Base-by-base conservation (phyloP, 2,888 invertebrate genomes). In the Nomada ruficornis region DNA sequence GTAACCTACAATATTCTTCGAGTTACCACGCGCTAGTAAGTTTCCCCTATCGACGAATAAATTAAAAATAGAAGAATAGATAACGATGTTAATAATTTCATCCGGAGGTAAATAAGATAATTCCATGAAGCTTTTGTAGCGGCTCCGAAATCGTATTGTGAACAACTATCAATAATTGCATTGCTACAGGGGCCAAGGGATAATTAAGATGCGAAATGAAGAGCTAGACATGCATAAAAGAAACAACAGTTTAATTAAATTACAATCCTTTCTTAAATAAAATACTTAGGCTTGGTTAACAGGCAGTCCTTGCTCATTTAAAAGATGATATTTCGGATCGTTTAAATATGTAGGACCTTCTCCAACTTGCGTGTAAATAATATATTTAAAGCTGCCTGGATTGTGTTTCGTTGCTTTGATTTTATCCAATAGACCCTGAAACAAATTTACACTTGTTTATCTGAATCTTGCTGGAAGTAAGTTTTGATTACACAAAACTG, bases 281-380 rank as follows among this genome's bases (percentile, higher is more conserved):
- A 59, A 63, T 0, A 42, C 11, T 79, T 59, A 84, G 62, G 23
- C 26, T 42, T 15, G 54, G 54, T 86, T 80, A 60, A 86, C 72
- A 59, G 95, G 95, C 60, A 93, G 82, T 44, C 96, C 96, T 80
- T 92, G 90, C 82, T 93, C 92, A 83, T 94, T 93, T 63, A 96
- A 87, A 20, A 96, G 93, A 92, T 96, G 95, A 76, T 94, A 91
- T 29, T 91, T 88, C 0, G 92, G 89, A 79, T 94, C 93, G 13
- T 87, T 90, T 20, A 96, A 89, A 88, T 95, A 93, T 87, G 94
- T 94, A 11, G 98, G 98, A 0, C 98, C 98, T 76, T 96, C 95
- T 2, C 98, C 98, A 77, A 98, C 95, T 94, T 96, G 96, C 0
- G 98, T 98, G 89, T 97, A 95, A 88, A 98, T 98, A 5, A 98